Evolutionary conservation across 2,888 invertebrate species (phyloP).

Genomic region (Myopa tessellatipennis): DNA sequence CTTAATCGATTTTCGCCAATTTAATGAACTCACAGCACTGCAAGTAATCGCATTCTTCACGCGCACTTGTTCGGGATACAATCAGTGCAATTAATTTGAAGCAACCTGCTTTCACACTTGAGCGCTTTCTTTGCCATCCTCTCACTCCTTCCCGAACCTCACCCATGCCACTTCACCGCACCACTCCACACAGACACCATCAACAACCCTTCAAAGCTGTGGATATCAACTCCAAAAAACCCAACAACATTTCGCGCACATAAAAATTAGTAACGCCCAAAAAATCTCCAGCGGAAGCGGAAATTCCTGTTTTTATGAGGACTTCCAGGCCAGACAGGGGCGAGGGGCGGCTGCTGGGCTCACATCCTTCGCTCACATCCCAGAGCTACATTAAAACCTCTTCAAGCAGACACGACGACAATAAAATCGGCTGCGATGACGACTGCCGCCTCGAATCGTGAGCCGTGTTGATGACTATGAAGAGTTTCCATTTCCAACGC

Average conservation of each 20-base stretch:
- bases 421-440: neutral
- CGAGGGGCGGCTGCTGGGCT: constrained; percentile 19
- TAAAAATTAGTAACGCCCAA: constrained; percentile 26
- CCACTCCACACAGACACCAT: neutral
- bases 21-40: constrained; percentile 62
- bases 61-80: constrained; percentile 61
- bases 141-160: no score
- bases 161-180: no score
- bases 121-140: neutral
- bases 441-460: constrained; percentile 6
- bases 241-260: neutral
- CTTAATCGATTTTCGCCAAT: constrained; percentile 63
- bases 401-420: constrained; percentile 30
- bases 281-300: constrained; percentile 21
- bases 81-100: neutral
- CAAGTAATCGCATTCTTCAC: constrained; percentile 62
- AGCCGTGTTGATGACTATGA: constrained; percentile 35
- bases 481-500: constrained; percentile 30
- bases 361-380: neutral
- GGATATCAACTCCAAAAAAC: neutral
- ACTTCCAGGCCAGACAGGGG: neutral
- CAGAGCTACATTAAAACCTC: neutral
- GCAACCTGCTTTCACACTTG: constrained; percentile 3
- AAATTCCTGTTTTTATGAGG: constrained; percentile 32
- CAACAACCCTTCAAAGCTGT: neutral